A percentile compares a stretch with the other conserved stretches of the same genome.
These are phyloP conservation scores for Eonycteris spelaea DNA, from an alignment of 2,113 vertebrate genomes.

Conservation along the genomic window DNA sequence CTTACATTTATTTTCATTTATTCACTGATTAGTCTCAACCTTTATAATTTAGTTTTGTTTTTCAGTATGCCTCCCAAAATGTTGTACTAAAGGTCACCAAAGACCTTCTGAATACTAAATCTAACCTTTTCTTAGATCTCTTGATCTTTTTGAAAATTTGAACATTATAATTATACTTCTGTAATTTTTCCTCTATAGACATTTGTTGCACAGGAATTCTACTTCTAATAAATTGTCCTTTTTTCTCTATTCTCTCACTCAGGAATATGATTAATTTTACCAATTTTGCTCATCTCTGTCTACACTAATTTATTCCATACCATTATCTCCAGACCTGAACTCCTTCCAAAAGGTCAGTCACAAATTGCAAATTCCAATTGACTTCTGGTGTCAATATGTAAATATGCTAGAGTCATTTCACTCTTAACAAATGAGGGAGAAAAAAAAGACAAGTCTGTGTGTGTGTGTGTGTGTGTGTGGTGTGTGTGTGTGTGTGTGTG, in stretches of 20 bases:
- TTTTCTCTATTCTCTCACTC: neutral
- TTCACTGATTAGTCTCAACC: neutral
- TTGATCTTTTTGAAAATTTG: neutral
- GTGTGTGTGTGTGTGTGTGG: no score
- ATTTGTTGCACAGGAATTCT: neutral
- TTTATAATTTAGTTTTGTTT: neutral
- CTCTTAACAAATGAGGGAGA: neutral
- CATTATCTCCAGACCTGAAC: neutral
- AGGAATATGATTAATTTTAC: neutral
- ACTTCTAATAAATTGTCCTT: neutral
- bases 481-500: no score
- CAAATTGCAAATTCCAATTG: neutral
- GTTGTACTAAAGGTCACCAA: neutral
- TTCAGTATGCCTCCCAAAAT: neutral
- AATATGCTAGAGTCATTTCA: neutral
- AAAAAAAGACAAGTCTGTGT: neutral
- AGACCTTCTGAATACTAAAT: neutral
- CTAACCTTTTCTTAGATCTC: neutral
- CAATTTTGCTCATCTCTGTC: neutral
- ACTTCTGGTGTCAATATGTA: neutral
- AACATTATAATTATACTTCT: neutral
- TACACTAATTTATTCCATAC: neutral
- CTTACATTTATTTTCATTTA: neutral
- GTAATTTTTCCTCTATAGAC: neutral
- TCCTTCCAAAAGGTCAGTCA: neutral